Conservation (phyloP, 1,140 invertebrate genomes). For the Leptopilina boulardi region DNA sequence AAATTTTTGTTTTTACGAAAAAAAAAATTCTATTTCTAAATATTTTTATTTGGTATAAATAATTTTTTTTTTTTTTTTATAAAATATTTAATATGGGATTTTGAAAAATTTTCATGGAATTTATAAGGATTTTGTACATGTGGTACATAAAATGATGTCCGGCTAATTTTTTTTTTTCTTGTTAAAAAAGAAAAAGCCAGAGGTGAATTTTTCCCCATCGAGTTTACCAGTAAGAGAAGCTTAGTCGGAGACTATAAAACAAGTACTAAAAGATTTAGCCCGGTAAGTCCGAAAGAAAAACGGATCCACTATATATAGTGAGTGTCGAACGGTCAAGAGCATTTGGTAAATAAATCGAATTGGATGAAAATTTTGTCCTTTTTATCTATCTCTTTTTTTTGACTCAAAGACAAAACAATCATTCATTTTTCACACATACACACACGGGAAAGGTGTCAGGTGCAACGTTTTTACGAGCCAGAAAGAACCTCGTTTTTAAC, state of each 20-base stretch:
- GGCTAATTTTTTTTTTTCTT: neutral
- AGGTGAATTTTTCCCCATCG: constrained; percentile 18
- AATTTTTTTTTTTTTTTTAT: too few relatives aligned
- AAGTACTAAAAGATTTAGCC: constrained; percentile 17
- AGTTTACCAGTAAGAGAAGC: constrained; percentile 12
- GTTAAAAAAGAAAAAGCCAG: constrained; percentile 1
- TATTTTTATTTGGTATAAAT: too few relatives aligned
- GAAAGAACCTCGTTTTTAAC: constrained; percentile 47
- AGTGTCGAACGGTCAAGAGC: constrained; percentile 20
- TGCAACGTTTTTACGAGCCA: constrained; percentile 41
- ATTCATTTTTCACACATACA: constrained; percentile 25
- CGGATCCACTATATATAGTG: too few relatives aligned
- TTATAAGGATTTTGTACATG: too few relatives aligned
- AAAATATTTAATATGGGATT: too few relatives aligned
- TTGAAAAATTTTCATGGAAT: too few relatives aligned
- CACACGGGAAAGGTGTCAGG: constrained; percentile 25
- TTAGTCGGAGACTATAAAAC: neutral
- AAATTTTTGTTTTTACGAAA: too few relatives aligned
- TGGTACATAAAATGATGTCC: too few relatives aligned
- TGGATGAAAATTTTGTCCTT: neutral
- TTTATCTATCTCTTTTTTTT: neutral
- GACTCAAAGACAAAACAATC: constrained; percentile 2
- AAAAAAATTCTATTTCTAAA: too few relatives aligned
- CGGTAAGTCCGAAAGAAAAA: neutral
- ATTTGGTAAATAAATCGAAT: constrained; percentile 29